Evolutionary conservation across 2,888 invertebrate genomes (phyloP).

Genomic region (Ectemnius continuus): DNA sequence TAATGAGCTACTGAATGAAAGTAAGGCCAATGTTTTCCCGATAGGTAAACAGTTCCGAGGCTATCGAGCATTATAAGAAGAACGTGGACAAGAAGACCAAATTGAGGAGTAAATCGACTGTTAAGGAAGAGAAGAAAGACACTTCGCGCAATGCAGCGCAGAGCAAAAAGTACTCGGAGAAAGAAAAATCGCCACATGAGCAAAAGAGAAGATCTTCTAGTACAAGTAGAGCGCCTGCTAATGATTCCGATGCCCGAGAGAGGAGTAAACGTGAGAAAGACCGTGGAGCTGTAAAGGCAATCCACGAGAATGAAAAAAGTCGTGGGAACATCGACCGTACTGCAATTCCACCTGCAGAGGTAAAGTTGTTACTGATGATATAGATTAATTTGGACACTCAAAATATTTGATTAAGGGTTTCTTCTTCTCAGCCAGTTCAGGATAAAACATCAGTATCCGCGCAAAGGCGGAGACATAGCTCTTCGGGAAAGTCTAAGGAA

Average conservation of each 20-base stretch:
- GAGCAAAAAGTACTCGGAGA: constrained; percentile 36
- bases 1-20: neutral
- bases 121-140: constrained; percentile 51
- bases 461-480: constrained; percentile 36
- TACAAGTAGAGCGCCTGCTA: constrained; percentile 27
- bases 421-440: constrained; percentile 41
- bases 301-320: constrained; percentile 16
- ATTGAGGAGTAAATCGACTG: constrained; percentile 42
- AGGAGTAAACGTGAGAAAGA: constrained; percentile 15
- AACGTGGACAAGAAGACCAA: constrained; percentile 56
- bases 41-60: constrained; percentile 79
- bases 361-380: constrained; percentile 22
- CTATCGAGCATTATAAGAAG: constrained; percentile 79
- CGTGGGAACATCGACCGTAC: no score
- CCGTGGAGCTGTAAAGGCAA: constrained; percentile 11
- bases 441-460: constrained; percentile 47
- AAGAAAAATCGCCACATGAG: constrained; percentile 48
- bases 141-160: constrained; percentile 46
- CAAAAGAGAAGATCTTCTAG: constrained; percentile 41
- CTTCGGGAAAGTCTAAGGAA: constrained; percentile 46
- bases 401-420: neutral
- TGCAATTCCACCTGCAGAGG: constrained; percentile 32
- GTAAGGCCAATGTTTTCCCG: constrained; percentile 5
- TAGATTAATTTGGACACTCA: neutral
- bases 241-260: constrained; percentile 22